Percentiles rank a stretch among this genome's conserved stretches.
These are phyloP conservation scores for Equus przewalskii DNA, from an alignment of 2,113 vertebrate genomes.

Conservation along the genomic window DNA sequence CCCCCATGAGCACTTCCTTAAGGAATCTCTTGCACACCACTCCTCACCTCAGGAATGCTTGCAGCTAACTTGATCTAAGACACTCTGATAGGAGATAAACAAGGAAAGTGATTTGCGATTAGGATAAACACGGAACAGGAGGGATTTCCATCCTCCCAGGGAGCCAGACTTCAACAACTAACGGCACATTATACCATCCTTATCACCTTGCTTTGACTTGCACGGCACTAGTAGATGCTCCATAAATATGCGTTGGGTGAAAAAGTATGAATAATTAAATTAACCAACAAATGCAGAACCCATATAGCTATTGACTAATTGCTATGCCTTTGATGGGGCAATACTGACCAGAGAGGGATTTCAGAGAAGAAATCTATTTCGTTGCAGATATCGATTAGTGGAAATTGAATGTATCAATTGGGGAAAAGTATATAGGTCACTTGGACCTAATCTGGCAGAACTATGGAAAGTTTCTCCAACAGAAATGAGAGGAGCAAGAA, in stretches of 20 bases:
- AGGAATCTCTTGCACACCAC: not conserved
- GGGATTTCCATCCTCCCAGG: not conserved
- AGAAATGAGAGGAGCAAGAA: not conserved
- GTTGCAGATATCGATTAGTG: not conserved
- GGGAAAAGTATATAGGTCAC: not conserved
- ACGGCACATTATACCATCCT: not conserved
- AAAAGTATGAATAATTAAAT: not conserved
- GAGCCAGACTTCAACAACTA: not conserved
- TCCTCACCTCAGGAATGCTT: not conserved
- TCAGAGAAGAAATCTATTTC: not conserved
- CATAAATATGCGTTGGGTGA: not conserved
- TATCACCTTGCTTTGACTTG: not conserved
- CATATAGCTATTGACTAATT: not conserved
- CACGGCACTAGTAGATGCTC: not conserved
- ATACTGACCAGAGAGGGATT: not conserved
- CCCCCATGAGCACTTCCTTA: not conserved
- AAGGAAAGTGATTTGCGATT: not conserved
- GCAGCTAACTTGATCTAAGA: not conserved
- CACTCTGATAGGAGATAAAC: not conserved
- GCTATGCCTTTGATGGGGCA: not conserved
- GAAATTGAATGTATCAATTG: not conserved
- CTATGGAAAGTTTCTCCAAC: not conserved
- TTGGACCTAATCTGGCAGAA: constrained; percentile 25
- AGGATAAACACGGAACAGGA: not conserved
- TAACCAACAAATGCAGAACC: not conserved